Conservation (phyloP, 2,113 vertebrate species). For the Tragelaphus buxtoni region DNA sequence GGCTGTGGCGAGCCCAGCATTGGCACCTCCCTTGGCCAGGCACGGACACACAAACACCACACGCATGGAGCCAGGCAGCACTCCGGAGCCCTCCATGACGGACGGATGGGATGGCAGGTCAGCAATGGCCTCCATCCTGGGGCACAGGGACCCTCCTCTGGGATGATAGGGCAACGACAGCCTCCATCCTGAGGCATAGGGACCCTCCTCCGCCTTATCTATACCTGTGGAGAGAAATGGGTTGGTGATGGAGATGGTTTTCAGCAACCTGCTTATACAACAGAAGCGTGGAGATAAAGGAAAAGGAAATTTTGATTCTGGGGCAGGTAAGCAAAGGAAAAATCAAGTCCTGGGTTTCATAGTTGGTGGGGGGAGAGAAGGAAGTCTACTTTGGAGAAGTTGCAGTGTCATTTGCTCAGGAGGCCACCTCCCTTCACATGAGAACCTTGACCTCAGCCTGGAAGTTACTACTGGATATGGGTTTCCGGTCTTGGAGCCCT, state of each 20-base stretch:
- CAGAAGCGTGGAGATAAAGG: background rate
- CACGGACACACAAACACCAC: slow-evolving; percentile 69
- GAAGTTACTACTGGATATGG: background rate
- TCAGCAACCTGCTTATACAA: background rate
- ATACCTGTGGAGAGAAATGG: slow-evolving; percentile 77
- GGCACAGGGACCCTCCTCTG: slow-evolving; percentile 53
- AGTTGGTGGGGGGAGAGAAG: background rate
- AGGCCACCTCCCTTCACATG: background rate
- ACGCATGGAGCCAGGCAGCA: slow-evolving; percentile 56
- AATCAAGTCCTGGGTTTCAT: background rate
- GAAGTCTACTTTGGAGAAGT: background rate
- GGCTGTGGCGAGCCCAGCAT: slow-evolving; percentile 33
- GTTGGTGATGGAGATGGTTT: background rate
- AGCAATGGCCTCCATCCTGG: slow-evolving; percentile 44
- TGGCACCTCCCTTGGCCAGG: slow-evolving; percentile 69
- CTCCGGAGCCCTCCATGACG: slow-evolving; percentile 47
- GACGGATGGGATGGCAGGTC: slow-evolving; percentile 48
- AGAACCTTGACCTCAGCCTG: background rate
- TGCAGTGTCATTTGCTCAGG: background rate
- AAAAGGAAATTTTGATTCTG: background rate
- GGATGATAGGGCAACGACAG: slow-evolving; percentile 43
- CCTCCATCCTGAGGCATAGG: slow-evolving; percentile 51
- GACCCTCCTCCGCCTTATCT: slow-evolving; percentile 69
- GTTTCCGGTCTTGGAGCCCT: background rate
- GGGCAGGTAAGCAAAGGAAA: background rate